These are phyloP conservation scores for Scaptomyza caliginosa DNA, from an alignment of 2,888 invertebrate genomes.

Conservation along the genomic window DNA sequence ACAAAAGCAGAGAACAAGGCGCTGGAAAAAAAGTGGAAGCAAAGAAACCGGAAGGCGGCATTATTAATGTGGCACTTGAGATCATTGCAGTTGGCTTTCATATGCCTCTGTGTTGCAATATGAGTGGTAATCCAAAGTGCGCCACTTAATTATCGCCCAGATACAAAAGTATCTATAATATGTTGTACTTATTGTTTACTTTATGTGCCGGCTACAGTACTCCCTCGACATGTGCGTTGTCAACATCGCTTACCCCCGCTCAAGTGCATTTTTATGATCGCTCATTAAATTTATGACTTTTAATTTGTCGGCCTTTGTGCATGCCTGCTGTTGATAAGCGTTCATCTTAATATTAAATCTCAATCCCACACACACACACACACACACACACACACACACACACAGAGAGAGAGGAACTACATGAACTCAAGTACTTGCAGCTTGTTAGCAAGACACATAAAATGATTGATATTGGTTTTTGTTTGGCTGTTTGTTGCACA, in stretches of 20 bases:
- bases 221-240: slow-evolving; percentile 25
- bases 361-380: slow-evolving; percentile 12
- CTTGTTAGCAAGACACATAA: slow-evolving; percentile 46
- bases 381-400: slow-evolving; percentile 35
- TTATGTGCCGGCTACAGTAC: slow-evolving; percentile 31
- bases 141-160: slow-evolving; percentile 56
- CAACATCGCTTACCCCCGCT: slow-evolving; percentile 35
- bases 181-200: slow-evolving; percentile 25
- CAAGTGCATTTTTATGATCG: slow-evolving; percentile 72
- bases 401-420: slow-evolving; percentile 5
- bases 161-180: slow-evolving; percentile 57
- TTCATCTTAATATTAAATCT: slow-evolving; percentile 29
- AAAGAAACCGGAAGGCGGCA: slow-evolving; percentile 40
- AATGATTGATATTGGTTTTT: slow-evolving; percentile 48
- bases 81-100: slow-evolving; percentile 38
- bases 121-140: slow-evolving; percentile 53
- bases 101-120: slow-evolving; percentile 7
- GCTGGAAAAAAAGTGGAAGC: slow-evolving; percentile 1
- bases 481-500: slow-evolving; percentile 23
- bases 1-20: slow-evolving; percentile 24
- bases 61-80: slow-evolving; percentile 39
- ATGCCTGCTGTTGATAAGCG: slow-evolving; percentile 43
- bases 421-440: slow-evolving; percentile 42
- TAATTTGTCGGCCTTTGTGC: slow-evolving; percentile 66
- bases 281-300: slow-evolving; percentile 78